Evolutionary conservation across 2,888 invertebrate species (phyloP).

Genomic region (Pandemis corylana): DNA sequence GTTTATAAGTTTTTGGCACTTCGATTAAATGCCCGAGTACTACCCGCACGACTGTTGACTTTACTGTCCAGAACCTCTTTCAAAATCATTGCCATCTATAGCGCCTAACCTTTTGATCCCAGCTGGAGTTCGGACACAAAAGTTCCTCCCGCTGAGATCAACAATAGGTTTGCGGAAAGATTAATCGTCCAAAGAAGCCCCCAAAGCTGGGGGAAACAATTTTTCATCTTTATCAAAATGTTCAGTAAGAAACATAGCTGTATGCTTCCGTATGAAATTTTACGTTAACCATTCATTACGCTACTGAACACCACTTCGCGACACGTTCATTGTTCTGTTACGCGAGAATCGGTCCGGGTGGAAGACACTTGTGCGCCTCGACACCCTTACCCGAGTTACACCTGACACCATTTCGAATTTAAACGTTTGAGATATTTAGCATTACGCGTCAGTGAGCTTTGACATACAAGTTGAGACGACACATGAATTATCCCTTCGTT

Average conservation of each 20-base stretch:
- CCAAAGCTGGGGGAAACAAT: slow-evolving; percentile 75
- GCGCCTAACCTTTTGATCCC: slow-evolving; percentile 76
- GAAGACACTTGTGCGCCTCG: slow-evolving; percentile 11
- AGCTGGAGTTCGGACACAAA: slow-evolving; percentile 74
- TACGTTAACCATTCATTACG: slow-evolving; percentile 32
- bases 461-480: neutral
- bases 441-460: slow-evolving; percentile 11
- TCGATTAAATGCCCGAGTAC: slow-evolving; percentile 1
- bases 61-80: slow-evolving; percentile 16
- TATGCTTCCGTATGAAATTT: slow-evolving; percentile 46
- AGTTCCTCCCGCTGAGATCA: slow-evolving; percentile 71
- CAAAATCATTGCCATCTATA: slow-evolving; percentile 66
- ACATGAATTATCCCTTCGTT: neutral
- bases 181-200: slow-evolving; percentile 80
- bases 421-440: slow-evolving; percentile 25
- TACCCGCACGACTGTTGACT: slow-evolving; percentile 13
- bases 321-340: slow-evolving; percentile 29
- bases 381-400: slow-evolving; percentile 17
- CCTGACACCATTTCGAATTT: slow-evolving; percentile 35
- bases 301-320: slow-evolving; percentile 27
- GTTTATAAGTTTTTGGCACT: neutral
- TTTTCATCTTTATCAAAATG: slow-evolving; percentile 83
- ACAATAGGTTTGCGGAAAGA: slow-evolving; percentile 81
- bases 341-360: slow-evolving; percentile 21
- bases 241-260: slow-evolving; percentile 61